These are phyloP conservation scores for Riparia riparia DNA, from an alignment of 2,113 vertebrate genomes.

Conservation along the genomic window DNA sequence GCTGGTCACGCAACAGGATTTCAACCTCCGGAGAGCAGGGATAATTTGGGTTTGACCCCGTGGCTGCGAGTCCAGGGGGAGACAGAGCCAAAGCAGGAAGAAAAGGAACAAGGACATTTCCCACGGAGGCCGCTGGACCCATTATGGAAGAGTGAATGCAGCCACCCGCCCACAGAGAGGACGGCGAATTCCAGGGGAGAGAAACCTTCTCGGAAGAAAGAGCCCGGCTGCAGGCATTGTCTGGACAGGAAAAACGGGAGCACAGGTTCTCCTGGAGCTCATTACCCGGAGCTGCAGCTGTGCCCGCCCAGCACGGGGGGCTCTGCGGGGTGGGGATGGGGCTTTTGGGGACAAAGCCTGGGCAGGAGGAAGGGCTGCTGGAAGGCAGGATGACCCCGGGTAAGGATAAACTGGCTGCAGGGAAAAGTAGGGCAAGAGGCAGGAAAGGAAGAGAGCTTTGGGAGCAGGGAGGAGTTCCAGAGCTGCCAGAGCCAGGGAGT, in stretches of 20 bases:
- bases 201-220: constrained; percentile 3
- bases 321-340: neutral
- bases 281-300: neutral
- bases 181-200: neutral
- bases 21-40: neutral
- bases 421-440: neutral
- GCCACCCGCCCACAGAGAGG: constrained; percentile 1
- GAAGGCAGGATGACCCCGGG: neutral
- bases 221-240: neutral
- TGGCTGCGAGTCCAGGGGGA: neutral
- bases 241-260: neutral
- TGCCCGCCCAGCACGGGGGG: neutral
- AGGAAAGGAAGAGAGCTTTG: neutral
- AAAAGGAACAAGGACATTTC: neutral
- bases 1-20: neutral
- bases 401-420: neutral
- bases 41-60: constrained; percentile 9
- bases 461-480: neutral
- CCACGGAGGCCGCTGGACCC: neutral
- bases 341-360: constrained; percentile 12
- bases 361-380: neutral
- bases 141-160: constrained; percentile 21
- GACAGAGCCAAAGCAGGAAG: constrained; percentile 43
- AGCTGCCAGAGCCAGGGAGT: neutral
- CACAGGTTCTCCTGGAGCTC: neutral